phyloP scores from a whole-genome alignment of 2,797 vertebrate genomes.

The Eospalax fontanierii region DNA sequence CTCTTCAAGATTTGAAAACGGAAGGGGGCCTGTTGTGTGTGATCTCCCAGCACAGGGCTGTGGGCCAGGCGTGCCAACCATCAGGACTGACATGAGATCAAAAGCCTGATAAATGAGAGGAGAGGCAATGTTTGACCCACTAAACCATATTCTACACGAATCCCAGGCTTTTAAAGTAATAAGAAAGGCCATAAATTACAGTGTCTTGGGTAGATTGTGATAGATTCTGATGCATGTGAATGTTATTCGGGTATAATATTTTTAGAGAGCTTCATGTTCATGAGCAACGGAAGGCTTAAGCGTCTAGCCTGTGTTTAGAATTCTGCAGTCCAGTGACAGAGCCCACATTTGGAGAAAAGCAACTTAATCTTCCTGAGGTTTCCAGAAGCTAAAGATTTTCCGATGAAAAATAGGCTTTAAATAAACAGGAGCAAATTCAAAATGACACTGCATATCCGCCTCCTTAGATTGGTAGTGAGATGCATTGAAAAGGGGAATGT shows the following conservation, averaged over 20 bases:
- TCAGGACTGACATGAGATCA: constrained; percentile 95
- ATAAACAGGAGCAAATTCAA: constrained; percentile 57
- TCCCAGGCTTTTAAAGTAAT: constrained; percentile 96
- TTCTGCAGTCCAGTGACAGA: neutral
- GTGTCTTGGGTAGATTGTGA: constrained; percentile 85
- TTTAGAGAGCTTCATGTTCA: constrained; percentile 63
- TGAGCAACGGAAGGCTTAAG: neutral
- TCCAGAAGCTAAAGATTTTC: constrained; percentile 56
- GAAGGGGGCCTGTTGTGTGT: constrained; percentile 89
- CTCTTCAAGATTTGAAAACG: constrained; percentile 89
- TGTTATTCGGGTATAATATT: constrained; percentile 78
- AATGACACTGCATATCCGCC: constrained; percentile 44
- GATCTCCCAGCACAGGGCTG: constrained; percentile 92
- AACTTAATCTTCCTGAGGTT: constrained; percentile 64
- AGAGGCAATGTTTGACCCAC: constrained; percentile 96
- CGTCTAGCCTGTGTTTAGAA: neutral
- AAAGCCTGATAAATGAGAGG: constrained; percentile 97
- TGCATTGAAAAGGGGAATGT: neutral
- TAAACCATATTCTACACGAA: constrained; percentile 93
- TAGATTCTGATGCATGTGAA: constrained; percentile 82
- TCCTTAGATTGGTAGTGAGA: constrained; percentile 24
- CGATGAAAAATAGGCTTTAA: constrained; percentile 64
- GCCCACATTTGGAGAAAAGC: constrained; percentile 44
- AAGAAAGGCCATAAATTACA: constrained; percentile 91
- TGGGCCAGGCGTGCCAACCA: constrained; percentile 91